Evolutionary conservation across 92 coral and sea anemone species (phyloP).

Genomic region (Galaxea fascicularis): DNA sequence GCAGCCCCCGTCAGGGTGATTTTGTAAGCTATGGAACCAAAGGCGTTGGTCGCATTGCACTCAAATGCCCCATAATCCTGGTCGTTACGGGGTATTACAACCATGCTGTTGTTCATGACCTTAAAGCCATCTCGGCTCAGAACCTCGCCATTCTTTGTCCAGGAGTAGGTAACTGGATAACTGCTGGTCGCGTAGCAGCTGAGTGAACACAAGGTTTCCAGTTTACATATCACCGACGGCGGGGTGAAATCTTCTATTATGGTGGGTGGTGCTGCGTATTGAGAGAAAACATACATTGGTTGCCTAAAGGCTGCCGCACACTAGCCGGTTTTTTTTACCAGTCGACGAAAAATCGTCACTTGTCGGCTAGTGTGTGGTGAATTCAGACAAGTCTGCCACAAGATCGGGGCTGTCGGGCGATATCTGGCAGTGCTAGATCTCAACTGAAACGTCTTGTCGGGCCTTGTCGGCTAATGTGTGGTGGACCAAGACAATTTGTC

Average conservation of each 20-base stretch:
- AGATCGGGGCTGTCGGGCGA: no score
- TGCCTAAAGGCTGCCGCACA: no score
- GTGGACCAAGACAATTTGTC: no score
- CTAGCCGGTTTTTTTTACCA: no score
- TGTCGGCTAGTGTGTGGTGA: no score
- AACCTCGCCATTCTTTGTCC: neutral
- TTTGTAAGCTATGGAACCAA: neutral
- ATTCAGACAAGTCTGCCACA: no score
- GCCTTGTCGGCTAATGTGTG: no score
- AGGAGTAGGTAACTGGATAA: constrained; percentile 10
- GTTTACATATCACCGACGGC: neutral
- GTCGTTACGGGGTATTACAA: neutral
- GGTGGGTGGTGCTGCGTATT: neutral
- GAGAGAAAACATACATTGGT: neutral
- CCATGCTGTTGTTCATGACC: neutral
- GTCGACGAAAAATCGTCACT: no score
- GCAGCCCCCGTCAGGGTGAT: neutral
- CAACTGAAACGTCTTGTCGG: no score
- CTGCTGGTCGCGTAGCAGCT: neutral
- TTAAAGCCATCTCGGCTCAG: neutral
- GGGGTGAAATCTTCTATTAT: neutral
- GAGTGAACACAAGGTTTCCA: neutral
- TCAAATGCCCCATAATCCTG: constrained; percentile 16
- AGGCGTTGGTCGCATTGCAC: constrained; percentile 7
- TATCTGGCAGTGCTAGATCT: no score